Percentiles rank a stretch among this genome's conserved stretches.
Evolutionary conservation across 2,888 invertebrate genomes (phyloP).

Genomic region (Limenitis camilla): DNA sequence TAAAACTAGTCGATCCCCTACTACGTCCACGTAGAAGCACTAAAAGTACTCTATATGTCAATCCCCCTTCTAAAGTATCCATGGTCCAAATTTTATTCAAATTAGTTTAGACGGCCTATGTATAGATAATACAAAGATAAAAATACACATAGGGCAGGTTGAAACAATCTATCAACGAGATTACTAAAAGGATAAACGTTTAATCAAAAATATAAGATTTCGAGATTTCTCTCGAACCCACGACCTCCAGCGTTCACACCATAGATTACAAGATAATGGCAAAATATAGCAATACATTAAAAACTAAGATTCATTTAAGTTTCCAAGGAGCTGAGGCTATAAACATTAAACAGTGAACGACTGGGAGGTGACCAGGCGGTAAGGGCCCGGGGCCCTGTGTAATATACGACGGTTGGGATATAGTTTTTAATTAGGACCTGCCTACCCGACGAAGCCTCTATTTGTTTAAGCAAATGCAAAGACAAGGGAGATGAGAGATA

Average conservation of each 20-base stretch:
- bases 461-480: slow-evolving; percentile 62
- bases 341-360: slow-evolving; percentile 54
- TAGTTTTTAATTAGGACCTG: slow-evolving; percentile 69
- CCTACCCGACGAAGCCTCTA: slow-evolving; percentile 53
- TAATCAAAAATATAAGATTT: background rate
- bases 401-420: slow-evolving; percentile 59
- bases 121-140: no score
- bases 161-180: no score
- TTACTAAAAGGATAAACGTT: background rate
- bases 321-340: slow-evolving; percentile 35
- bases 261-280: no score
- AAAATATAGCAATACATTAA: slow-evolving; percentile 2
- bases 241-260: no score
- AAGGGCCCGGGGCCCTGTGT: slow-evolving; percentile 53
- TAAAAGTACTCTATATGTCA: no score
- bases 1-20: no score
- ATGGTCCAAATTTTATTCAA: no score
- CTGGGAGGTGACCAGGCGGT: slow-evolving; percentile 57
- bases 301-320: slow-evolving; percentile 5
- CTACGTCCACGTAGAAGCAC: no score
- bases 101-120: no score
- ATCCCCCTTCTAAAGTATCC: no score
- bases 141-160: no score
- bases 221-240: no score
- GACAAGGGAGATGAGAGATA: slow-evolving; percentile 56